A percentile compares a stretch with the other conserved stretches of the same genome.
phyloP scores from a whole-genome alignment of 2,888 invertebrate species.

The Endotricha flammealis region DNA sequence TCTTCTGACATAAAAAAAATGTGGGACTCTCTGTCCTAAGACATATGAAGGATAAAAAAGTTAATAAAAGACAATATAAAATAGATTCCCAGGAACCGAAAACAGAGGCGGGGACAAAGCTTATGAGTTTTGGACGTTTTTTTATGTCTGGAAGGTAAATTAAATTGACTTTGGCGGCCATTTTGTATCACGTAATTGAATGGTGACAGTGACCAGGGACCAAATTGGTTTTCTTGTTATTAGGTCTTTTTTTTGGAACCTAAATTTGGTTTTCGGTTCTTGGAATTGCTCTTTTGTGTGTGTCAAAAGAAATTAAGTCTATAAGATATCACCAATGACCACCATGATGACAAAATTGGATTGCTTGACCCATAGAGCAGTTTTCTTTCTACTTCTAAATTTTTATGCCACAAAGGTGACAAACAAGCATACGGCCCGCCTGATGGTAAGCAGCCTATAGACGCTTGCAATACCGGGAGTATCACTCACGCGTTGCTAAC shows the following conservation, averaged over 20 bases:
- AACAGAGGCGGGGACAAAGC: constrained; percentile 22
- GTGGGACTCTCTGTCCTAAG: no score
- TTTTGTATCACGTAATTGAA: constrained; percentile 17
- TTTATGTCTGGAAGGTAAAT: constrained; percentile 21
- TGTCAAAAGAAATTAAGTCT: no score
- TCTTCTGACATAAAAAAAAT: no score
- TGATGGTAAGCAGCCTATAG: neutral
- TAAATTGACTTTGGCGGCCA: constrained; percentile 16
- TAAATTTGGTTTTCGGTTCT: neutral
- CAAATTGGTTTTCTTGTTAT: neutral
- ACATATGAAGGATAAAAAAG: constrained; percentile 19
- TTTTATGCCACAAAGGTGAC: no score
- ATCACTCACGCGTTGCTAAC: neutral
- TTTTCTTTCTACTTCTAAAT: no score
- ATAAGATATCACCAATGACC: no score
- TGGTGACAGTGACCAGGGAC: constrained; percentile 17
- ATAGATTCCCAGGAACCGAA: constrained; percentile 19
- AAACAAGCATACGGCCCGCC: neutral
- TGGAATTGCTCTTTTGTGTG: no score
- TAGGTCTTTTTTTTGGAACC: no score
- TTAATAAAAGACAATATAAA: constrained; percentile 18
- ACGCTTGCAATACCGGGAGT: neutral
- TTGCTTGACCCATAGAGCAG: no score
- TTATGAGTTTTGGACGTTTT: constrained; percentile 24
- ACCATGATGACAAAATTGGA: no score